Evolutionary conservation across 1,140 invertebrate species (phyloP).

Genomic region (Choristoneura fumiferana): DNA sequence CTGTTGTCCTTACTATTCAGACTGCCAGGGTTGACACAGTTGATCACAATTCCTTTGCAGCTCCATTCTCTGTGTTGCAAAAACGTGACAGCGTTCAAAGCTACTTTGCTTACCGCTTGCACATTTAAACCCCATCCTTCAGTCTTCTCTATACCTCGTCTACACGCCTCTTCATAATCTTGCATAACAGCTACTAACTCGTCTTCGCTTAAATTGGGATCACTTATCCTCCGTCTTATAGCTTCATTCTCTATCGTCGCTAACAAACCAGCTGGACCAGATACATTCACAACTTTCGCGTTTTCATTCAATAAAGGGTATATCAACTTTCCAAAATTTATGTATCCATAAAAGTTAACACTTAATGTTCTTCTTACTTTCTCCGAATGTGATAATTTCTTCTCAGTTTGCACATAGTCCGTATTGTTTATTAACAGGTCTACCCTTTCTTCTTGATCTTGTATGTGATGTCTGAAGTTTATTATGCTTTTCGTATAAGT

Average conservation of each 20-base stretch:
- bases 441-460: slow-evolving; percentile 66
- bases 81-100: slow-evolving; percentile 65
- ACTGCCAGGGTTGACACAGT: slow-evolving; percentile 68
- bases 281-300: slow-evolving; percentile 66
- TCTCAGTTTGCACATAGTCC: slow-evolving; percentile 55
- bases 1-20: slow-evolving; percentile 49
- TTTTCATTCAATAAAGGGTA: slow-evolving; percentile 62
- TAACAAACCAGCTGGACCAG: slow-evolving; percentile 62
- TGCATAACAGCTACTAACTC: slow-evolving; percentile 60
- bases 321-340: slow-evolving; percentile 68
- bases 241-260: slow-evolving; percentile 62
- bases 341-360: slow-evolving; percentile 68
- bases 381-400: slow-evolving; percentile 53
- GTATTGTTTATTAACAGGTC: slow-evolving; percentile 64
- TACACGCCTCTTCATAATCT: slow-evolving; percentile 63
- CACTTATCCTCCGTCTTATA: slow-evolving; percentile 56
- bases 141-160: slow-evolving; percentile 59
- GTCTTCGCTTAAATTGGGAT: slow-evolving; percentile 59
- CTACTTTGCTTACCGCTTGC: slow-evolving; percentile 65
- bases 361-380: slow-evolving; percentile 61
- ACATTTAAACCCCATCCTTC: slow-evolving; percentile 64
- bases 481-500: slow-evolving; percentile 68
- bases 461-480: slow-evolving; percentile 63
- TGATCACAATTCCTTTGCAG: slow-evolving; percentile 56
- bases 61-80: slow-evolving; percentile 65